A percentile compares a stretch with the other conserved stretches of the same genome.
These are phyloP conservation scores for Haemorhous mexicanus DNA, from an alignment of 2,113 vertebrate species.

Conservation along the genomic window DNA sequence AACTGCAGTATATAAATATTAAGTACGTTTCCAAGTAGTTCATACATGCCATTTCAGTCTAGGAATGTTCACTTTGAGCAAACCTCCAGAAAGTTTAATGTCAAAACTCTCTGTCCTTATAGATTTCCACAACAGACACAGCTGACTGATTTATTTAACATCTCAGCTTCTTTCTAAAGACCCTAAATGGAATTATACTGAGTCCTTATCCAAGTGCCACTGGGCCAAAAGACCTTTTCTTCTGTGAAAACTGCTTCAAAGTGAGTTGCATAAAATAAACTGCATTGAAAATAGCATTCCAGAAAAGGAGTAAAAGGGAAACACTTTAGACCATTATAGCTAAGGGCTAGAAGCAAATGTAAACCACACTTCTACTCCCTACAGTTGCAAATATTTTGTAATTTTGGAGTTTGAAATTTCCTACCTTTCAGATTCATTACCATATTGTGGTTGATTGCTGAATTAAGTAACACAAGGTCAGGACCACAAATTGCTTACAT, in stretches of 20 bases:
- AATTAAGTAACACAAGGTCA: neutral
- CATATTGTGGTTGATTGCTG: neutral
- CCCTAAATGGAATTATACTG: constrained; percentile 9
- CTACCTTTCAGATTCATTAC: neutral
- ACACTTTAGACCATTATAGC: neutral
- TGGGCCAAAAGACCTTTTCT: constrained; percentile 46
- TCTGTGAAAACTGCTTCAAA: constrained; percentile 32
- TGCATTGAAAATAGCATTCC: neutral
- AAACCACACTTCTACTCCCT: neutral
- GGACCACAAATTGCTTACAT: neutral
- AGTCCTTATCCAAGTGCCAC: neutral
- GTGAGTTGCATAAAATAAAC: neutral
- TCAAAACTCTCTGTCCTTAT: neutral
- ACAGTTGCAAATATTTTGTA: neutral
- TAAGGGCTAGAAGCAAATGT: neutral
- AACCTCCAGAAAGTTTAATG: constrained; percentile 34
- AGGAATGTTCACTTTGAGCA: constrained; percentile 14
- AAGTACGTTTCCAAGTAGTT: constrained; percentile 34
- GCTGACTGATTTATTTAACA: constrained; percentile 30
- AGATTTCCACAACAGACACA: constrained; percentile 6
- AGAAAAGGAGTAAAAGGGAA: neutral
- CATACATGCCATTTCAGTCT: neutral
- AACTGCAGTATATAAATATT: neutral
- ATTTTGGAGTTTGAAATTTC: neutral
- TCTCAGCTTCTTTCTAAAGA: constrained; percentile 12